A percentile compares a stretch with the other conserved stretches of the same genome.
These are phyloP conservation scores for Lepidurus couesii DNA, from an alignment of 1,140 invertebrate genomes.

Conservation along the genomic window DNA sequence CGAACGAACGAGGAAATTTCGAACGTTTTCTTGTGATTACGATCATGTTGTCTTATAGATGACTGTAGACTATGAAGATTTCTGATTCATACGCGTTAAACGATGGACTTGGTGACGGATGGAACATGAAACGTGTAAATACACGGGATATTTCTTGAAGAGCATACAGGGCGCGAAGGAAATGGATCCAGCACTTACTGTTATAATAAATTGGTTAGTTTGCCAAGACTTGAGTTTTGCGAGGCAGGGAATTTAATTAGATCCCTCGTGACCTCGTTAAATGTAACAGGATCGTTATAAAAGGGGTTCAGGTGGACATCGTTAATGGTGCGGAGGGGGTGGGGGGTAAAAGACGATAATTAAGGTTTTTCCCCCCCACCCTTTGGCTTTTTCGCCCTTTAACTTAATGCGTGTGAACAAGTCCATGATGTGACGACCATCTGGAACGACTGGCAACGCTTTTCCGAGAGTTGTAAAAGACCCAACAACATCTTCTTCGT, in stretches of 20 bases:
- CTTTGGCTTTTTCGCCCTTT: not conserved
- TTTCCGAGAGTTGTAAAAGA: constrained; percentile 16
- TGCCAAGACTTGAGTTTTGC: not conserved
- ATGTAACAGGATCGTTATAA: not conserved
- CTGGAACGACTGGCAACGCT: not conserved
- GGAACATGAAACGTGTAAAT: too few relatives aligned
- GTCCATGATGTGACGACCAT: constrained; percentile 21
- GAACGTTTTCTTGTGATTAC: too few relatives aligned
- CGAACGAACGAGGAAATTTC: too few relatives aligned
- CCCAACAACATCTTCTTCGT: constrained; percentile 21
- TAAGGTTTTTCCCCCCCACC: not conserved
- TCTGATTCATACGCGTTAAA: too few relatives aligned
- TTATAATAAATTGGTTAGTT: not conserved
- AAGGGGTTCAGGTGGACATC: constrained; percentile 9
- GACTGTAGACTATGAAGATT: too few relatives aligned
- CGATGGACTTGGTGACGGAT: too few relatives aligned
- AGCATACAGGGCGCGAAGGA: not conserved
- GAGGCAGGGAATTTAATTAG: constrained; percentile 1
- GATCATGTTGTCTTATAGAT: too few relatives aligned
- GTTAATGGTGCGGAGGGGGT: constrained; percentile 7
- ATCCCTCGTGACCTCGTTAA: not conserved
- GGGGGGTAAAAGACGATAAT: not conserved
- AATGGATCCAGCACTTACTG: not conserved
- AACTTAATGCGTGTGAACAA: constrained; percentile 13
- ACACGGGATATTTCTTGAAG: too few relatives aligned